Evolutionary conservation across 2,797 vertebrate species (phyloP), one percentile per base, ranked within the genome.

Genomic region (Limnodromus scolopaceus): DNA sequence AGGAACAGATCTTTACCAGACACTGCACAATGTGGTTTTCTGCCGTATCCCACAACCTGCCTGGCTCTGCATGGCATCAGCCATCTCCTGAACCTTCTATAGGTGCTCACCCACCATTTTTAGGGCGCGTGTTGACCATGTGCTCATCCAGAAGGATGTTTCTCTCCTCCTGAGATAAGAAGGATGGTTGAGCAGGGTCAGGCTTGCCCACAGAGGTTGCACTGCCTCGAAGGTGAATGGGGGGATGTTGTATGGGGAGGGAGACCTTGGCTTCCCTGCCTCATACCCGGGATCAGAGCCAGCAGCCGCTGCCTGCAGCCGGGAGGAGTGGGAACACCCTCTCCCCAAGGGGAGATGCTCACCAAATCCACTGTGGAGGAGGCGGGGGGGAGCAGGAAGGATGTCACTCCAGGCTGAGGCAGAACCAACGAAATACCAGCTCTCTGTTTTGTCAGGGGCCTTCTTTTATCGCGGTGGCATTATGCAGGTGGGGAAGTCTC

Each of bases 381-480:
- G 53, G n/a, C 6, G 1, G 32, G 1, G 1, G 39, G 32, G 17
- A 55, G 41, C 28, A 45, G 71, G 41, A 82, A 55, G 28, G 41
- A 23, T 0, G 0, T 48, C 32, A 76, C 34, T 71, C 39, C 39
- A 48, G 20, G 54, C 36, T 66, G 48, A 77, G 15, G 65, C 32
- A 86, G 24, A 90, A 32, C 30, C 71, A 46, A 28, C 60, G 51
- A 38, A 51, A 57, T 15, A 23, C 36, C 38, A 63, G 20, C 16
- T 72, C 22, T 77, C 48, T 27, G 11, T 61, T 76, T 61, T 48
- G 34, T 61, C 54, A 66, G 36, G 25, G 48, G 22, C 17, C 20
- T 22, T 12, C n/a, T 61, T 77, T 45, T 25, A 16, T 55, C 0
- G 0, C 0, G 2, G 13, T 78, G n/a, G n/a, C 1, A 0, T 61